Percentiles rank a stretch among this genome's conserved stretches.
Evolutionary conservation across 2,113 vertebrate genomes (phyloP).

Genomic region (Albula glossodonta): DNA sequence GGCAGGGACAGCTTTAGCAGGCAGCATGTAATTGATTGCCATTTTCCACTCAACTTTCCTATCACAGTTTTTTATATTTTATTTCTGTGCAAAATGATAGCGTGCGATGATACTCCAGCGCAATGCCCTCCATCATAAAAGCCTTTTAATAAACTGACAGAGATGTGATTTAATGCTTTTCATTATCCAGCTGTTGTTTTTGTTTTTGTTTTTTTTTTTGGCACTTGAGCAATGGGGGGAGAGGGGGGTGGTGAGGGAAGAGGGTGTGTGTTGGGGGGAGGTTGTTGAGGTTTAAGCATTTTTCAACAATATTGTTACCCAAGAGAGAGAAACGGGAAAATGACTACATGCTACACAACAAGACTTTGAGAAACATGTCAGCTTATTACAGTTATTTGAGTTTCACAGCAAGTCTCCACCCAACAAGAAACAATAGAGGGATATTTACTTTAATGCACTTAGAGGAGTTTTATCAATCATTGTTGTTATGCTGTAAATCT

Average conservation of each 20-base stretch:
- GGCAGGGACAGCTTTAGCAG: neutral
- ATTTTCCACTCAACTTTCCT: neutral
- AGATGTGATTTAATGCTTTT: neutral
- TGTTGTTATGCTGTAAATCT: neutral
- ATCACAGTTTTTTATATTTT: neutral
- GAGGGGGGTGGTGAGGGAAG: neutral
- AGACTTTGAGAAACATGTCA: neutral
- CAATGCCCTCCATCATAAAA: neutral
- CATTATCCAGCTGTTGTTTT: neutral
- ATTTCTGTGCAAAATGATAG: neutral
- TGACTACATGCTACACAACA: constrained; percentile 30
- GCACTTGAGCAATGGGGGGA: neutral
- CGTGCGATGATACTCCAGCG: neutral
- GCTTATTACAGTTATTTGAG: neutral
- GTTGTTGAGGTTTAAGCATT: neutral
- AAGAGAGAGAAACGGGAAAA: neutral
- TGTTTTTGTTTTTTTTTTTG: neutral
- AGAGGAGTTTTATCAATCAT: neutral
- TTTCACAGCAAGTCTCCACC: neutral
- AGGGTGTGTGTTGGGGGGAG: neutral
- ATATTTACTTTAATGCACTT: neutral
- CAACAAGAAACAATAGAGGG: neutral
- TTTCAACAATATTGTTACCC: neutral
- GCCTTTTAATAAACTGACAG: neutral
- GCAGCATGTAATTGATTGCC: neutral